Base-by-base conservation (phyloP, 53 echinoderm and acorn worm genomes). In the Henricia sp. region DNA sequence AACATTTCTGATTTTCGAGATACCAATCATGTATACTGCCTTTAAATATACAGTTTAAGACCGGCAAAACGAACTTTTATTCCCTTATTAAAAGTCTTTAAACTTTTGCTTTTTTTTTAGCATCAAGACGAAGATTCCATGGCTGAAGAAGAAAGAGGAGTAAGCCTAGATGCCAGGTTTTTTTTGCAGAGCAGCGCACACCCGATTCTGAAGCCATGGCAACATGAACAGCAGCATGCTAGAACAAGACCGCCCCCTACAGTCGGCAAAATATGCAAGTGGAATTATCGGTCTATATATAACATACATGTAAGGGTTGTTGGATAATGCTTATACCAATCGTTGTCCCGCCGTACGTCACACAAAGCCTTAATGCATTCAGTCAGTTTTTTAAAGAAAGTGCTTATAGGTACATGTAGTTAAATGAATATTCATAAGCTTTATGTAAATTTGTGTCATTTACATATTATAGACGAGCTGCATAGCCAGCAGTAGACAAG, bases 61-160 rank as follows among this genome's bases (percentile, higher is more conserved):
- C n/a, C n/a, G n/a, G n/a, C n/a, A n/a, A n/a, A n/a, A n/a, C n/a
- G n/a, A n/a, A n/a, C n/a, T n/a, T n/a, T n/a, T n/a, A n/a, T n/a
- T n/a, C n/a, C n/a, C n/a, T n/a, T n/a, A n/a, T n/a, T n/a, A n/a
- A n/a, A n/a, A 33, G 17, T 1, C 8, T 27, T 29, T 0, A 60
- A 63, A 19, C 42, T 3, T 23, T 70, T 23, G 17, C 0, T 48
- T 82, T 48, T 44, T 29, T 57, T 72, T 1, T 88, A 95, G 95
- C 72, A 90, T 92, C 85, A 92, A 92, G 85, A 87, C 92, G 74
- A 95, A 95, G 83, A 87, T 95, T 53, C 95, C 95, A 2, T 92
- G 92, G 95, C 74, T 95, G 78, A 95, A 95, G 88, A 95, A 95
- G 90, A 95, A 95, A 82, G 92, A 89, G 67, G 95, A 92, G 59